A percentile compares a stretch with the other conserved stretches of the same genome.
These are phyloP conservation scores for Camarhynchus parvulus DNA, from an alignment of 2,113 vertebrate species.

Conservation along the genomic window DNA sequence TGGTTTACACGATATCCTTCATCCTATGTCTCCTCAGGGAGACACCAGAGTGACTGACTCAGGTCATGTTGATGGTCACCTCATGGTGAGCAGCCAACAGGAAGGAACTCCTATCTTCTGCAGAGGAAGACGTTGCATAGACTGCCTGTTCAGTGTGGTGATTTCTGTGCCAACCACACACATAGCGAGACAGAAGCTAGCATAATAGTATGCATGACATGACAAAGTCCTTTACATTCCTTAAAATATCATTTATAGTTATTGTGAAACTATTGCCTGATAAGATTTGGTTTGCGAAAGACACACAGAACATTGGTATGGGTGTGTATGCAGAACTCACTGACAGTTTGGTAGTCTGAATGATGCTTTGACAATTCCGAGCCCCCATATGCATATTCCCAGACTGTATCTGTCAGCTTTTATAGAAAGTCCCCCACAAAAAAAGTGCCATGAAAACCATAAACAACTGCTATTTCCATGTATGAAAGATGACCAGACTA, in stretches of 20 bases:
- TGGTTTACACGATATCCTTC: not conserved
- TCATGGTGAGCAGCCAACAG: not conserved
- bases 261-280: not conserved
- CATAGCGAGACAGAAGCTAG: not conserved
- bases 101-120: not conserved
- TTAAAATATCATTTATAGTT: not conserved
- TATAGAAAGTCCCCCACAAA: not conserved
- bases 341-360: rapidly evolving
- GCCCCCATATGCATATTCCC: rapidly evolving
- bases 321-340: not conserved
- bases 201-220: not conserved
- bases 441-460: not conserved
- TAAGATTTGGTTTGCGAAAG: not conserved
- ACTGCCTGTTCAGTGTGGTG: not conserved
- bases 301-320: no score
- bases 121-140: not conserved
- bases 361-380: not conserved
- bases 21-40: no score
- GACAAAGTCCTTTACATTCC: not conserved
- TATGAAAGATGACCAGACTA: not conserved
- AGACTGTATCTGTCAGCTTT: not conserved
- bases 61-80: not conserved
- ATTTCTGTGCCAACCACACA: not conserved
- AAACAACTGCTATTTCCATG: not conserved
- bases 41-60: not conserved